phyloP scores from a whole-genome alignment of 2,888 invertebrate species.

The Ptychoptera contaminata region DNA sequence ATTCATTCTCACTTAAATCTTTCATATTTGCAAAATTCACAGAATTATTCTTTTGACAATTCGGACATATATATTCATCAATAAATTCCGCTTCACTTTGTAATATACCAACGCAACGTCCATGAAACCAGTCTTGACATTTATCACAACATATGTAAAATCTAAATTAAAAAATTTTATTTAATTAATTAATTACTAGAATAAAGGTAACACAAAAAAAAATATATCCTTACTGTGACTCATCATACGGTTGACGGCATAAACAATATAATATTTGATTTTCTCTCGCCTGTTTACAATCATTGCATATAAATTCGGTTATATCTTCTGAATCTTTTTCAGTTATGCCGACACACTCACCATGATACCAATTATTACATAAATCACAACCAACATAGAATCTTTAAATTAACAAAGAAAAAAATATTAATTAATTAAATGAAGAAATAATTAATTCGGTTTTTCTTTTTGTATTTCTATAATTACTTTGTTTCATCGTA shows the following conservation, averaged over 20 bases:
- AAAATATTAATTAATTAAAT: background rate
- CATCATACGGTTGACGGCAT: slow-evolving; percentile 92
- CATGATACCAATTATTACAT: slow-evolving; percentile 98
- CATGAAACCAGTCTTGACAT: slow-evolving; percentile 99
- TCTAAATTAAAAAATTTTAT: slow-evolving; percentile 34
- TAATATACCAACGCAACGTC: slow-evolving; percentile 87
- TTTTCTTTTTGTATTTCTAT: no score
- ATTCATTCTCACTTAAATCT: slow-evolving; percentile 60
- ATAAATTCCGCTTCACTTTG: slow-evolving; percentile 89
- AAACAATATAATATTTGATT: slow-evolving; percentile 90
- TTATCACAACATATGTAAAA: slow-evolving; percentile 99
- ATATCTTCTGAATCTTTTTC: slow-evolving; percentile 81
- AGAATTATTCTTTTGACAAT: slow-evolving; percentile 79
- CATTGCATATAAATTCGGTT: slow-evolving; percentile 77
- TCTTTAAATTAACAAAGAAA: slow-evolving; percentile 29
- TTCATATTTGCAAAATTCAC: slow-evolving; percentile 86
- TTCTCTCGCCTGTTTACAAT: slow-evolving; percentile 71
- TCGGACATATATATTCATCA: slow-evolving; percentile 92
- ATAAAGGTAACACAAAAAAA: no score
- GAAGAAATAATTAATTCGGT: background rate
- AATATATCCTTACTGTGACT: slow-evolving; percentile 61
- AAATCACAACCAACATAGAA: slow-evolving; percentile 97
- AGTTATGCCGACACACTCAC: slow-evolving; percentile 86
- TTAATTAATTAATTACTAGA: slow-evolving; percentile 3
- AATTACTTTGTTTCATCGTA: slow-evolving; percentile 86